Base-by-base conservation (phyloP, 2,113 vertebrate species). In the Rostratula benghalensis region DNA sequence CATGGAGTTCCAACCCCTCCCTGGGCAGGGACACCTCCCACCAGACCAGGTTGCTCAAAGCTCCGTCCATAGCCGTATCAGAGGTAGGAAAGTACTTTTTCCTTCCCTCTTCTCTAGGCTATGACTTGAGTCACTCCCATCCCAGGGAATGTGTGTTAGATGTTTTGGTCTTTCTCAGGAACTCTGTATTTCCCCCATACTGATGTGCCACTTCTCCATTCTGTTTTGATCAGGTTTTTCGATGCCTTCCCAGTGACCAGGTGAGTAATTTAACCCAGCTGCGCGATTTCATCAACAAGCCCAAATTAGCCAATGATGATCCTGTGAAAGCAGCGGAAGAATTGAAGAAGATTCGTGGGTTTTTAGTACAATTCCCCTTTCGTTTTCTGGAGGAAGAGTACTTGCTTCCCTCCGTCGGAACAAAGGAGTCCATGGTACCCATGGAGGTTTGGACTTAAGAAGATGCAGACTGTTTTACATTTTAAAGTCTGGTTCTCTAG, bases 371-470 rank as follows among this genome's bases (percentile, higher is more conserved):
- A 87, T 99, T 99, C 54, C 99, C 99, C 21, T 98, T 99, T 27
- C 98, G 98, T 93, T 99, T 99, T 97, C 97, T 99, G 84, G 95
- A 97, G 75, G 99, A 99, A 87, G 98, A 99, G 95, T 98, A 98
- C 97, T 98, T 99, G 27, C 98, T 99, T 21, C 99, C 99, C 33
- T 98, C 99, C 0, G 98, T 99, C 0, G 99, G 99, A 90, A 99
- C 99, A 78, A 99, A 99, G 96, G 99, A 99, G 97, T 98, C 98
- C 92, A 99, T 99, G 93, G 99, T 99, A 63, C 99, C 99, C 89
- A 99, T 98, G 98, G 99, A 99, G 94, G 98, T 99, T 68, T 99
- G 99, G 99, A 99, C 99, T 93, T 99, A 98, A 98, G 96, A 64
- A 56, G 48, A 76, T 31, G 28, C 27, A 30, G 35, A 33, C n/a